Conservation (phyloP, 2,888 invertebrate genomes). For the Furcula furcula region DNA sequence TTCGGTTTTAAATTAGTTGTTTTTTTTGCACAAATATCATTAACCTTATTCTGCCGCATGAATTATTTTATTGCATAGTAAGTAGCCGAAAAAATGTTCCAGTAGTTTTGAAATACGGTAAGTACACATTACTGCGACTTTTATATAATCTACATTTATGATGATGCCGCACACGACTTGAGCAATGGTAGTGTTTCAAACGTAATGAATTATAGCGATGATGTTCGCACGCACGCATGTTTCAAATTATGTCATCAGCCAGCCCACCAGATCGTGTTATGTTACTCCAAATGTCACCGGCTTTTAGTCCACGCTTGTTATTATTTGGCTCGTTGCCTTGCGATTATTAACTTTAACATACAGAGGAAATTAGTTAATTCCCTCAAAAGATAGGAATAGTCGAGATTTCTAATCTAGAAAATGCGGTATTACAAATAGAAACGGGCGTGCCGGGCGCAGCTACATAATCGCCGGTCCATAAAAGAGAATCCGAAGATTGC, state of each 20-base stretch:
- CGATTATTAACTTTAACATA: constrained; percentile 54
- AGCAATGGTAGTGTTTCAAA: constrained; percentile 41
- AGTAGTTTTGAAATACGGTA: constrained; percentile 6
- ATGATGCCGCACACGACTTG: constrained; percentile 21
- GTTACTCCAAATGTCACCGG: constrained; percentile 61
- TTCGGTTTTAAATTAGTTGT: too few species aligned
- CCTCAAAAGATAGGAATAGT: constrained; percentile 30
- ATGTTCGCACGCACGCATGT: constrained; percentile 52
- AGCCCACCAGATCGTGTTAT: constrained; percentile 55
- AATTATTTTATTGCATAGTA: too few species aligned
- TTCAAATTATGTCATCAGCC: constrained; percentile 69
- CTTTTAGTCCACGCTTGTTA: constrained; percentile 53
- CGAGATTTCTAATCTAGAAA: constrained; percentile 20
- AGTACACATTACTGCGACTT: constrained; percentile 11
- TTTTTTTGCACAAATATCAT: too few species aligned
- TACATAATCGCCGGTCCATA: constrained; percentile 43
- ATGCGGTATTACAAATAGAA: constrained; percentile 26
- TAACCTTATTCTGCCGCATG: too few species aligned
- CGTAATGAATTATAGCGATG: constrained; percentile 53
- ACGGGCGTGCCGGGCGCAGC: constrained; percentile 22
- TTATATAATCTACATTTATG: constrained; percentile 25
- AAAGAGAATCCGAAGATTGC: constrained; percentile 58
- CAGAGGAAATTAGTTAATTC: constrained; percentile 37
- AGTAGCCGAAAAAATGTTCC: neutral
- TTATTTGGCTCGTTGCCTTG: constrained; percentile 70